phyloP scores from a whole-genome alignment of 2,888 invertebrate species.

The Gonocerus acuteangulatus region DNA sequence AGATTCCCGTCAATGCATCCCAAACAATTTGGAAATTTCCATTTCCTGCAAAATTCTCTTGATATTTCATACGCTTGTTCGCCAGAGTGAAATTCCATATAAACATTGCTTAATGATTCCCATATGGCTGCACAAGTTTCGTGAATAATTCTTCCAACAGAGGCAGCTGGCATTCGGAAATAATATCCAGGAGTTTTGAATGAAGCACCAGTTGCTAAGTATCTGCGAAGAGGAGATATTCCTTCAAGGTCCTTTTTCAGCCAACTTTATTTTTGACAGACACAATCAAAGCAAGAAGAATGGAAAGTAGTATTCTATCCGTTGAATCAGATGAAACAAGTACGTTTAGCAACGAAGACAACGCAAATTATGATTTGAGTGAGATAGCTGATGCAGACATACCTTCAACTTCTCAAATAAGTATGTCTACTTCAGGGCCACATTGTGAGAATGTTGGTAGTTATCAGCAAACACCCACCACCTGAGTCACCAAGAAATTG shows the following conservation, averaged over 20 bases:
- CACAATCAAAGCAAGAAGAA: slow-evolving; percentile 8
- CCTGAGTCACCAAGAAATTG: no score
- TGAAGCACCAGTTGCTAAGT: slow-evolving; percentile 23
- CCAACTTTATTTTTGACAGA: slow-evolving; percentile 8
- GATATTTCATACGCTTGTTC: no score
- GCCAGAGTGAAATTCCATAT: no score
- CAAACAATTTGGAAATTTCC: no score
- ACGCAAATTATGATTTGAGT: no score
- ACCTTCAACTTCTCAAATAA: no score
- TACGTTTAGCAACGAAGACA: not conserved
- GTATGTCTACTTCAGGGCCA: no score
- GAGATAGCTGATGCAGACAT: no score
- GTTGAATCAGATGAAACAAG: not conserved
- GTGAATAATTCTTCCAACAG: slow-evolving; percentile 22
- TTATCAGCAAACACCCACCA: no score
- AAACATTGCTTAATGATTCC: slow-evolving; percentile 20
- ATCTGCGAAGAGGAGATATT: slow-evolving; percentile 12
- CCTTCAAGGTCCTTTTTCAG: slow-evolving; percentile 8
- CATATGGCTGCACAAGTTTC: slow-evolving; percentile 23
- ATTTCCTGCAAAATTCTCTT: no score
- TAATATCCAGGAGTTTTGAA: slow-evolving; percentile 21
- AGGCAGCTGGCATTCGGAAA: slow-evolving; percentile 19
- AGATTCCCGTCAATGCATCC: no score
- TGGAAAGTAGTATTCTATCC: slow-evolving; percentile 13
- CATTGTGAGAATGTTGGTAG: no score